Evolutionary conservation across 2,113 vertebrate species (phyloP), one percentile per base, ranked within the genome.

Genomic region (Saguinus imperator): DNA sequence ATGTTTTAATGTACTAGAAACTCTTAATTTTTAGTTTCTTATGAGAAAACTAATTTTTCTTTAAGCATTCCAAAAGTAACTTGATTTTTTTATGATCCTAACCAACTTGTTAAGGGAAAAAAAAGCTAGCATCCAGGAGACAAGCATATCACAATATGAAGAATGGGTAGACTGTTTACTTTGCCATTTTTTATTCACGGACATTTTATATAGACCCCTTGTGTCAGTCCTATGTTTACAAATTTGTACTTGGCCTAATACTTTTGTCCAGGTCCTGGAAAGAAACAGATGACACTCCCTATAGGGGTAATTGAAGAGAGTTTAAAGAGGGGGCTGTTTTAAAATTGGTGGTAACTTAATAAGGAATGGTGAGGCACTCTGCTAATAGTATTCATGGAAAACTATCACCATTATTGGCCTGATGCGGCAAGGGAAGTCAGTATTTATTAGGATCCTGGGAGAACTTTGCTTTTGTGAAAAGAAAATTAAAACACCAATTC

Each of bases 21-120:
- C 9, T 81, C 8, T 83, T 66, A 35, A 70, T 58, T 95, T 87
- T 95, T 48, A 73, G 80, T 94, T 95, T 72, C 20, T 97, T 73
- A 72, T 21, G 20, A 87, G 81, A 57, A 82, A 93, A n/a, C 5
- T 29, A 61, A 72, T 48, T 87, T 87, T 86, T 94, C 8, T 77
- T 94, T 76, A 92, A 61, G 16, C 6, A 61, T 48, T 80, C 66
- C 16, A 85, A 86, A 79, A 61, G 64, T 64, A 90, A 89, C 21
- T 72, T n/a, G 52, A 32, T 45, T 77, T 84, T 80, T 48, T 64
- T 32, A 23, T 88, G 88, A 93, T 61, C 35, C 32, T 82, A 91
- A 40, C 13, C 32, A 82, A 79, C 0, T 12, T 43, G 3, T 50
- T 94, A 61, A 35, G 58, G 40, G 29, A 8, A 64, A 13, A 77